Evolutionary conservation across 2,888 invertebrate genomes (phyloP).

Genomic region (Heterodera filipjevi): DNA sequence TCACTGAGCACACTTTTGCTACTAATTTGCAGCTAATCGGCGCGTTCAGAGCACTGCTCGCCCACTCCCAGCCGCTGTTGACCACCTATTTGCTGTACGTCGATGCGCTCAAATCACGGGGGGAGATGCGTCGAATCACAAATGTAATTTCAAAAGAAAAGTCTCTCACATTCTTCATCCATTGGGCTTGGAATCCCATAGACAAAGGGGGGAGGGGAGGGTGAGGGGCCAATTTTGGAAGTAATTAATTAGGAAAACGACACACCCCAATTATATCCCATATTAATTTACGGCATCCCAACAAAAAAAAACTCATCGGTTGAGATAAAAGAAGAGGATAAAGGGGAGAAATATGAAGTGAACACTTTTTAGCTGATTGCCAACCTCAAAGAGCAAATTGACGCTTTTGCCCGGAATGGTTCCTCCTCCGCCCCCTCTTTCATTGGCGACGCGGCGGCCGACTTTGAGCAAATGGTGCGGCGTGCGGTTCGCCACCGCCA

Average conservation of each 20-base stretch:
- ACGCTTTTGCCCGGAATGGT: constrained; percentile 3
- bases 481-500: not conserved
- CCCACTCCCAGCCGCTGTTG: constrained; percentile 85
- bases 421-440: not conserved
- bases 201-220: no score
- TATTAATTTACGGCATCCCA: no score
- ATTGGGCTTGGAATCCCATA: no score
- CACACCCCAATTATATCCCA: no score
- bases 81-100: constrained; percentile 78
- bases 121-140: constrained; percentile 27
- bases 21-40: constrained; percentile 68
- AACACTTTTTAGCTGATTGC: constrained; percentile 2
- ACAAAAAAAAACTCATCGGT: no score
- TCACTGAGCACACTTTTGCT: constrained; percentile 41
- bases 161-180: not conserved
- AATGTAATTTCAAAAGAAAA: constrained; percentile 24
- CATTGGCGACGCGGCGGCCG: constrained; percentile 25
- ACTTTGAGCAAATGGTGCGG: not conserved
- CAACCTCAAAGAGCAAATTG: constrained; percentile 5
- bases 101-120: constrained; percentile 36
- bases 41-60: constrained; percentile 81
- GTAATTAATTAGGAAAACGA: no score
- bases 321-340: no score
- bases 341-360: no score
- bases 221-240: not conserved